phyloP scores from a whole-genome alignment of 2,888 invertebrate species.

The Epinotia ramella region DNA sequence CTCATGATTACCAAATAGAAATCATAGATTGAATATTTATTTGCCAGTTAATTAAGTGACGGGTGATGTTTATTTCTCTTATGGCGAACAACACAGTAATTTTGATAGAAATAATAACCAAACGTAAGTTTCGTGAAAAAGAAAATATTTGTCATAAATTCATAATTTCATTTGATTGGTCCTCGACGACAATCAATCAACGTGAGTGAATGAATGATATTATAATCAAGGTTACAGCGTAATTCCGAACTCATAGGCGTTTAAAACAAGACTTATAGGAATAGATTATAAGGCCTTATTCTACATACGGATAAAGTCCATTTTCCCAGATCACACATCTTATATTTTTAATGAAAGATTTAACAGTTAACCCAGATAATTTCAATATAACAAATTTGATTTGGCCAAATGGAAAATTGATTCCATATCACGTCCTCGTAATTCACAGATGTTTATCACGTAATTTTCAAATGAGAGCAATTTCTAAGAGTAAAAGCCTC shows the following conservation, averaged over 20 bases:
- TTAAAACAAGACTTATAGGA: not conserved
- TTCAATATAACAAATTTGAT: not conserved
- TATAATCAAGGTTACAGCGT: not conserved
- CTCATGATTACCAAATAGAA: not conserved
- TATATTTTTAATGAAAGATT: not conserved
- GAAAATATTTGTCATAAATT: too few species aligned
- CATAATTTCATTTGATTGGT: too few species aligned
- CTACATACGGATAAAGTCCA: too few species aligned
- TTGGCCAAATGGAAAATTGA: not conserved
- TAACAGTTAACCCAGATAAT: not conserved
- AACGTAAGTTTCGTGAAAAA: too few species aligned
- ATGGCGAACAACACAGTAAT: not conserved
- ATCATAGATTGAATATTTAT: not conserved
- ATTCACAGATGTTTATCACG: too few species aligned
- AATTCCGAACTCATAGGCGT: not conserved
- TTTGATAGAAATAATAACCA: not conserved
- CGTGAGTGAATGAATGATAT: not conserved
- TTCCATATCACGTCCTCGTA: too few species aligned
- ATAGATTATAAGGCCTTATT: too few species aligned
- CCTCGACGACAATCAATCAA: too few species aligned
- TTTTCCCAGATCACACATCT: too few species aligned
- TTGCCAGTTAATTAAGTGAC: not conserved
- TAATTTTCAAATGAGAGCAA: not conserved
- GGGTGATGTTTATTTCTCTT: not conserved
- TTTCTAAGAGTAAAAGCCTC: not conserved